Evolutionary conservation across 2,888 invertebrate genomes (phyloP).

Genomic region (Chesias legatella): DNA sequence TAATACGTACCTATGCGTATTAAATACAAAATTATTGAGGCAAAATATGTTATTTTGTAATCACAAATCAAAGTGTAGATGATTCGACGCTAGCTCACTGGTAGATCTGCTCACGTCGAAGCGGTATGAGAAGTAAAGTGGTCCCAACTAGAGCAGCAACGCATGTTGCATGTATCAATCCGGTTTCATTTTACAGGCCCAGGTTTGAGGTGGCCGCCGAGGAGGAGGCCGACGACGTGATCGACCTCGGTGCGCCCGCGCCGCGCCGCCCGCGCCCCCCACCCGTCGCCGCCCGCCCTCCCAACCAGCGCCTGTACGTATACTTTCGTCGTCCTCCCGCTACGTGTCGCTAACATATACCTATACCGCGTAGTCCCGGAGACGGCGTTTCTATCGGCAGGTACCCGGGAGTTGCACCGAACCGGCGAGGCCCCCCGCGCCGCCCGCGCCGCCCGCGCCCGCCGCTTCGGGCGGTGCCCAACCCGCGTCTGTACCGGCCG

Average conservation of each 20-base stretch:
- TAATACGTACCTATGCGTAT: too few species aligned
- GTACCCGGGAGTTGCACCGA: conserved; percentile 43
- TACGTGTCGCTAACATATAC: not conserved
- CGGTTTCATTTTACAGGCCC: conserved; percentile 2
- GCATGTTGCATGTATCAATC: too few species aligned
- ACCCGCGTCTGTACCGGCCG: conserved; percentile 60
- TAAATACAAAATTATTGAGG: too few species aligned
- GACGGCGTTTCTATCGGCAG: conserved; percentile 26
- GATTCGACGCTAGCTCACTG: too few species aligned
- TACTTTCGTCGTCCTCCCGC: not conserved
- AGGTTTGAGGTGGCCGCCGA: conserved; percentile 9
- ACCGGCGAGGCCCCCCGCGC: conserved; percentile 16
- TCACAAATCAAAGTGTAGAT: too few species aligned
- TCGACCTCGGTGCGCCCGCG: conserved; percentile 34
- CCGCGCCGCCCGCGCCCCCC: conserved; percentile 21
- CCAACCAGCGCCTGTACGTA: conserved; percentile 60
- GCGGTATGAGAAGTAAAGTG: too few species aligned
- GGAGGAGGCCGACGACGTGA: conserved; percentile 35
- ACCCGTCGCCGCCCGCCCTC: conserved; percentile 24
- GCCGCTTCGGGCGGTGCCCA: conserved; percentile 48
- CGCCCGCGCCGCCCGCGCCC: conserved; percentile 36
- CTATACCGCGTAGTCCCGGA: not conserved
- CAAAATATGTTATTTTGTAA: too few species aligned
- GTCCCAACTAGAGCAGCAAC: too few species aligned
- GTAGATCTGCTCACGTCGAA: too few species aligned